These are phyloP conservation scores for Argentina silus DNA, from an alignment of 2,797 vertebrate species.

Conservation along the genomic window DNA sequence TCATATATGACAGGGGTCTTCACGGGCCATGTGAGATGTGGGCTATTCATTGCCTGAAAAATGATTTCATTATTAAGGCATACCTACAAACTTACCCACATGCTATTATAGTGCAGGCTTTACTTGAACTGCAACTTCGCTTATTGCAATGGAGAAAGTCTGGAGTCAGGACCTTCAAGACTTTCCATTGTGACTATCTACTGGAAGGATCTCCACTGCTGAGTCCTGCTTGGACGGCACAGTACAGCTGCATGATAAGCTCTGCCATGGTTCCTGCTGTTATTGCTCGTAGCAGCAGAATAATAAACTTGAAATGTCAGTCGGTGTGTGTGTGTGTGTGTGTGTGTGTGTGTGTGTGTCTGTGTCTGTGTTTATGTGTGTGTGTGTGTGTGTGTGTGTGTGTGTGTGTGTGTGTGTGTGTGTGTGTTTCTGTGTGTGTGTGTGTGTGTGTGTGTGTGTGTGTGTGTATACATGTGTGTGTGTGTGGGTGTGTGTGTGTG, in stretches of 20 bases:
- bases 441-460: background rate
- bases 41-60: background rate
- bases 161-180: background rate
- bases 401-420: slow-evolving; percentile 13
- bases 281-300: slow-evolving; percentile 18
- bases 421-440: slow-evolving; percentile 10
- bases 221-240: no score
- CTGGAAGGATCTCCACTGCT: background rate
- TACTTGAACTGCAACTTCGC: background rate
- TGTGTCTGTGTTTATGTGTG: slow-evolving; percentile 20
- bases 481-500: no score
- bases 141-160: background rate
- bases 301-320: slow-evolving; percentile 39
- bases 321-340: background rate
- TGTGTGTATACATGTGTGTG: no score
- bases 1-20: background rate
- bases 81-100: background rate
- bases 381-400: no score
- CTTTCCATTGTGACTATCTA: background rate
- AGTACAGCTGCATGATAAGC: background rate
- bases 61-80: background rate
- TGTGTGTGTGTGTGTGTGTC: no score
- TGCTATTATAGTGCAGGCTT: background rate
- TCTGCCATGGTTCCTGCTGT: background rate
- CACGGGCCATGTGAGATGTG: background rate